Evolutionary conservation across 2,797 vertebrate species (phyloP).

Genomic region (Hoplostethus mediterraneus): DNA sequence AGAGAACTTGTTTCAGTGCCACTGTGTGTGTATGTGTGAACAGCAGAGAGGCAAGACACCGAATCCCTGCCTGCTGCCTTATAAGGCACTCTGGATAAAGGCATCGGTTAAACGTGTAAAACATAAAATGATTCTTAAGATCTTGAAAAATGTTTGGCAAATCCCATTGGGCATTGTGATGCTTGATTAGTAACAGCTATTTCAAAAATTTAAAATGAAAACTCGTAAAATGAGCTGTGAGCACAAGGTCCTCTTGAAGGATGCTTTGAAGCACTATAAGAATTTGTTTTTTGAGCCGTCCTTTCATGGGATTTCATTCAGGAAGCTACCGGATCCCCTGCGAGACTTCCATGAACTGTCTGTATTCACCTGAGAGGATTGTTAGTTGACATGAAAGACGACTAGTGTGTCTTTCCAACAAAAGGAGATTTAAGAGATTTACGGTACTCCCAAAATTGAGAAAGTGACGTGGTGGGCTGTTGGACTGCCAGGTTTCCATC

Average conservation of each 20-base stretch:
- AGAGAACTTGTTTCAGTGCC: background rate
- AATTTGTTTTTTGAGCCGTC: too few relatives aligned
- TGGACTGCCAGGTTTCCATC: background rate
- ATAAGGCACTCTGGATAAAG: constrained; percentile 19
- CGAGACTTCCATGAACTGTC: background rate
- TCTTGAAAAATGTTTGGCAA: background rate
- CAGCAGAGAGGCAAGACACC: background rate
- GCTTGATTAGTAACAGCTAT: background rate
- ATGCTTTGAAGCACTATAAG: too few relatives aligned
- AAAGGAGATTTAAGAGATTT: background rate
- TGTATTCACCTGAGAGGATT: background rate
- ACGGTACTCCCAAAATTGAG: background rate
- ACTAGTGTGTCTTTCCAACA: background rate
- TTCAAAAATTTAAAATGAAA: constrained; percentile 1
- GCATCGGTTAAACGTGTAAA: background rate
- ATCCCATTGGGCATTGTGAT: constrained; percentile 16
- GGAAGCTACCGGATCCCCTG: too few relatives aligned
- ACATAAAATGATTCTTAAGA: background rate
- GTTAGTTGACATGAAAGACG: background rate
- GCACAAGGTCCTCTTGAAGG: too few relatives aligned
- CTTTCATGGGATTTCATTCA: too few relatives aligned
- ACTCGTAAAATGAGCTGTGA: background rate
- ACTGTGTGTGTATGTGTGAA: background rate
- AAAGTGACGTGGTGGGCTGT: background rate
- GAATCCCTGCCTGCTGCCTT: background rate